phyloP scores from a whole-genome alignment of 2,888 invertebrate genomes.

The Zygaena filipendulae region DNA sequence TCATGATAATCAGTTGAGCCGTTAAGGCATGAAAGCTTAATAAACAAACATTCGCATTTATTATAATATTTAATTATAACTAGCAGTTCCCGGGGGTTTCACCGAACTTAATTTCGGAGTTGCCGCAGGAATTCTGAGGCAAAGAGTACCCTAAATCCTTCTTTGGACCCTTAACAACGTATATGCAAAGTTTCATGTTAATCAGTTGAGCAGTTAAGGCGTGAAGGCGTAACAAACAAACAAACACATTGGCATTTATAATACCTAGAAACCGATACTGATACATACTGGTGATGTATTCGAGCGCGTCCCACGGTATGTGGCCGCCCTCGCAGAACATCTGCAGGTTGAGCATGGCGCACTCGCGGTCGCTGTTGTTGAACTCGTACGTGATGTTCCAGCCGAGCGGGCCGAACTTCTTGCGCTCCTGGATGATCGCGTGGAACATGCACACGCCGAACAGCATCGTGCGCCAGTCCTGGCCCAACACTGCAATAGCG shows the following conservation, averaged over 20 bases:
- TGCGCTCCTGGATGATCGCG: conserved; percentile 90
- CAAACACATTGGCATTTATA: neutral
- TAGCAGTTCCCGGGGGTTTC: too few relatives aligned
- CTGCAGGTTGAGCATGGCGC: conserved; percentile 86
- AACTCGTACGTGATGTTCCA: conserved; percentile 97
- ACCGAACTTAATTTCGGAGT: too few relatives aligned
- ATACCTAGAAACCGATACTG: neutral
- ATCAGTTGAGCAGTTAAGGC: neutral
- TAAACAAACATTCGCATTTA: too few relatives aligned
- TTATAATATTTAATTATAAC: too few relatives aligned
- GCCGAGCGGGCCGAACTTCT: conserved; percentile 90
- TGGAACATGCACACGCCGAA: conserved; percentile 93
- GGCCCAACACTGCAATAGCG: conserved; percentile 63
- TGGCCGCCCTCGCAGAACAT: conserved; percentile 78
- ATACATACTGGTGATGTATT: conserved; percentile 81
- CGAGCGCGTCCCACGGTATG: conserved; percentile 91
- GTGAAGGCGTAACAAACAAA: neutral
- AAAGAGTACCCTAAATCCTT: too few relatives aligned
- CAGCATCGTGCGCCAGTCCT: conserved; percentile 79
- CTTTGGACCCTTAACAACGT: too few relatives aligned
- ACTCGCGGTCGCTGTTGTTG: conserved; percentile 91
- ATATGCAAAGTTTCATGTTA: too few relatives aligned
- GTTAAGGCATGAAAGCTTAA: too few relatives aligned
- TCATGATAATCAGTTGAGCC: too few relatives aligned
- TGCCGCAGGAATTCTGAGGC: too few relatives aligned